Evolutionary conservation across 1,140 invertebrate species (phyloP), one percentile per base, ranked within the genome.

Genomic region (Agraylea sexmaculata): DNA sequence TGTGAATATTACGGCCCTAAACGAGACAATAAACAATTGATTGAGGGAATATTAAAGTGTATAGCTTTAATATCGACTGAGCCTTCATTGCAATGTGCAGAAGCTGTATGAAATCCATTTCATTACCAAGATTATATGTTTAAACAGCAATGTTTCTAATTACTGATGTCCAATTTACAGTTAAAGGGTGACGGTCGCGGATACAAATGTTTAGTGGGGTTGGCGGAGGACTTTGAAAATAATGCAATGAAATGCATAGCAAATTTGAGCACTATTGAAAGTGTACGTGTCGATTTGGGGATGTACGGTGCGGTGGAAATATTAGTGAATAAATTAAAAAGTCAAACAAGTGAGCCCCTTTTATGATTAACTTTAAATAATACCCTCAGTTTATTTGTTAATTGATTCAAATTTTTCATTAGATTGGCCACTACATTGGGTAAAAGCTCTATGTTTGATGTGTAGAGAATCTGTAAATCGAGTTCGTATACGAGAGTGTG

Each of bases 101-200:
- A 64, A 47, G 63, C 66, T 59, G 65, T 67, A 56, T 25, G 7
- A 25, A 25, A 25, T 25, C n/a, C 23, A 25, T 25, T 25, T 25
- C 23, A 7, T 25, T n/a, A n/a, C n/a, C n/a, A n/a, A n/a, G n/a
- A n/a, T n/a, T n/a, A n/a, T n/a, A n/a, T n/a, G n/a, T n/a, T n/a
- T n/a, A n/a, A n/a, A n/a, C n/a, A n/a, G n/a, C n/a, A n/a, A n/a
- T n/a, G n/a, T n/a, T n/a, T n/a, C n/a, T n/a, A n/a, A n/a, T n/a
- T n/a, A n/a, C n/a, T n/a, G n/a, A n/a, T n/a, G n/a, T n/a, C n/a
- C n/a, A n/a, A 27, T 31, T 62, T 57, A 22, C 47, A 67, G 65
- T 55, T 68, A 18, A 54, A 63, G 54, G 63, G 63, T 4, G 60
- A 66, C 53, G 62, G 62, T 4, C 58, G 58, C 49, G 65, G 63